Conservation (phyloP, 2,797 vertebrate genomes). For the Crypturellus tataupa region DNA sequence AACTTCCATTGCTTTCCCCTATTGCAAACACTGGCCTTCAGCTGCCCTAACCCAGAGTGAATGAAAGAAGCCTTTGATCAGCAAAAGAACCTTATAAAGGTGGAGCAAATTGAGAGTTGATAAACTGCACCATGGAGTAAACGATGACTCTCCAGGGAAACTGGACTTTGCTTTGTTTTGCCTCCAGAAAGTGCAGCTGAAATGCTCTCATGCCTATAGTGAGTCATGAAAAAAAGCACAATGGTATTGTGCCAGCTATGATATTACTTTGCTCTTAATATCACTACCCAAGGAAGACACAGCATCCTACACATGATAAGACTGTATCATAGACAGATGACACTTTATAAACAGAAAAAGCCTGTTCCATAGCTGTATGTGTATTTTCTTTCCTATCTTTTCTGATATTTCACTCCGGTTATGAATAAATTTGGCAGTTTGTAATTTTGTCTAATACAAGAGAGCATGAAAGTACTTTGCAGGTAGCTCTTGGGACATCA, state of each 20-base stretch:
- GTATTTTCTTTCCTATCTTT: neutral
- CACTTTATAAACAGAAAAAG: constrained; percentile 50
- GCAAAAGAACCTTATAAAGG: neutral
- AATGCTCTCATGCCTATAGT: neutral
- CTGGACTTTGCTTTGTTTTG: neutral
- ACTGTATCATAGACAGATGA: neutral
- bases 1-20: neutral
- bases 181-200: neutral
- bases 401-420: neutral
- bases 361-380: neutral
- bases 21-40: accelerated
- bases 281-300: neutral
- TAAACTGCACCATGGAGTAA: neutral
- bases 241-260: neutral
- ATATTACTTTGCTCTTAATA: constrained; percentile 22
- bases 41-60: neutral
- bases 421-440: neutral
- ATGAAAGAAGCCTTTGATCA: accelerated
- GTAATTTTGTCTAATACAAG: neutral
- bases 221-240: neutral
- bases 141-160: neutral
- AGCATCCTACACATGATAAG: neutral
- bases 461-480: neutral
- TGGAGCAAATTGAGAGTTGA: neutral
- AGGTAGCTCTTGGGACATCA: neutral